Evolutionary conservation across 2,113 vertebrate species (phyloP), one percentile per base, ranked within the genome.

Genomic region (Prunella himalayana): DNA sequence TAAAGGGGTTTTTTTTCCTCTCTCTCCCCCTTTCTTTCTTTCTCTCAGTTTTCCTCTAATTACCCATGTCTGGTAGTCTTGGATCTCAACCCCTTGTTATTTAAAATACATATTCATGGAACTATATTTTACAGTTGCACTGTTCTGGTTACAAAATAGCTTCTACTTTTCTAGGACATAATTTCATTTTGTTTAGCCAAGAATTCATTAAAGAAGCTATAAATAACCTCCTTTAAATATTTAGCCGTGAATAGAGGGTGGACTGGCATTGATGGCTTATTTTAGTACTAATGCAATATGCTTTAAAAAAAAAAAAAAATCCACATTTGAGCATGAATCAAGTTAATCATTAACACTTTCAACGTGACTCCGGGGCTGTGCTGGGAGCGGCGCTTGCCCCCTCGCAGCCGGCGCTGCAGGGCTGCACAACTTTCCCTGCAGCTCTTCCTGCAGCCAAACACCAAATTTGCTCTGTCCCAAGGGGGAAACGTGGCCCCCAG

Each of bases 181-280:
- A 98, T 97, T 98, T 98, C 97, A 98, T 98, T 98, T 97, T 98
- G 97, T 98, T 98, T 98, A 98, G 97, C 96, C 96, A 98, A 97
- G 97, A 98, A 98, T 97, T 98, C 98, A 98, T 98, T 98, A 98
- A 98, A 97, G 97, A 94, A 96, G 96, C 97, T 98, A 98, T 98
- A 98, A 98, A 98, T 98, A 98, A 97, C 97, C 97, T 96, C 96
- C 96, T 97, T 98, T 98, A 98, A 98, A 97, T 97, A 98, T 97
- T 98, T 97, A 98, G 98, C 97, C 84, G 73, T 97, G 98, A 98
- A 98, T 94, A 97, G 98, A 97, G 97, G 97, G 97, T 98, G 97
- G 98, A 98, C 97, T 97, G 98, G 97, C 97, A 97, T 93, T 96
- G 98, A 98, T 97, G 96, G 97, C 97, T 98, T 97, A 97, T 97